Evolutionary conservation across 2,113 vertebrate species (phyloP), one percentile per base, ranked within the genome.

Genomic region (Tyrannus savana): DNA sequence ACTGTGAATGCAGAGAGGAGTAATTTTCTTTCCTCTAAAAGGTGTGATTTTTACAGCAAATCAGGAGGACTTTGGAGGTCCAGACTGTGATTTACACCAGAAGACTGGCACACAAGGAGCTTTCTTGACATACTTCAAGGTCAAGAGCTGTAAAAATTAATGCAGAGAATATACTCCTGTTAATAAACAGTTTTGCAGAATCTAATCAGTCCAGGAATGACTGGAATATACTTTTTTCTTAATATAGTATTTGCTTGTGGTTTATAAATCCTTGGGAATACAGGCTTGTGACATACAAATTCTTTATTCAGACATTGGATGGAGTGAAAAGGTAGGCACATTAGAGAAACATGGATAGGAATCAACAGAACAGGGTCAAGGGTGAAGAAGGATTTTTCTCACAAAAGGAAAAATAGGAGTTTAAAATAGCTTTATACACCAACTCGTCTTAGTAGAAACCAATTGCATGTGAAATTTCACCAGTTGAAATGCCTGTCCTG

Each of bases 1-100:
- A 89, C 55, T 91, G 71, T 95, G 75, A 95, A 78, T 84, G 86
- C 75, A 80, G 55, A 86, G 37, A 87, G 27, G 9, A 85, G 13
- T 1, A 3, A 14, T 14, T 6, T 28, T 50, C 47, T 86, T 60
- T 56, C 11, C 19, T 66, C 23, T 50, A 66, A 82, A 92, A 95
- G 6, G 67, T 95, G 81, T 92, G 87, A 96, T 87, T 97, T 95
- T 97, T 97, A 94, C 78, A 91, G 92, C 90, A 94, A 96, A 92
- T 97, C 82, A 96, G 85, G 95, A 95, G 94, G 87, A 89, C 68
- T 75, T 7, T 72, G 67, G 75, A 77, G 37, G 71, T 95, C 67
- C 67, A 89, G 85, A 50, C 62, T 24, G 2, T 23, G 55, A 92
- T 92, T 97, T 91, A 87, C 75, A 86, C 71, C 18, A 83, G 81